Evolutionary conservation across 2,888 invertebrate genomes (phyloP).

Genomic region (Pteria penguin): DNA sequence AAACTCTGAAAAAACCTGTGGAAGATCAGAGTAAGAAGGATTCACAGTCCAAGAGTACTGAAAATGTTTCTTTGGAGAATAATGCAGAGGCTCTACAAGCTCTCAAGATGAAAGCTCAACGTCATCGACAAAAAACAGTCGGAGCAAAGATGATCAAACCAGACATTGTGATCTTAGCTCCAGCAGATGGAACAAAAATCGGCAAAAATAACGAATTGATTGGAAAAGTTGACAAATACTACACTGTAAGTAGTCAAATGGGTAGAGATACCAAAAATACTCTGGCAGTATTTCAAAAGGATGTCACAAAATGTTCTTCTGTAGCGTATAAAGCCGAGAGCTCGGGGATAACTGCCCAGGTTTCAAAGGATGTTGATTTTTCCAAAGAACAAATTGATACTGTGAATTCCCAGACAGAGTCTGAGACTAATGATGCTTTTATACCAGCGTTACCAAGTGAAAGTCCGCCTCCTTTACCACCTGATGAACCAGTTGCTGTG

Average conservation of each 20-base stretch:
- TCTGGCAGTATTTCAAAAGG: background rate
- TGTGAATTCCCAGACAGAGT: background rate
- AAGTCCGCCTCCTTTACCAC: background rate
- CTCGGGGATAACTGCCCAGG: background rate
- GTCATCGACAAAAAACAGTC: background rate
- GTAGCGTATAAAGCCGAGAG: background rate
- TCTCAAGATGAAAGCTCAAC: background rate
- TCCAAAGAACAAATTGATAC: background rate
- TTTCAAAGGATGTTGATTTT: background rate
- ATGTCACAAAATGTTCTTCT: background rate
- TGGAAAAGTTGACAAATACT: too few relatives aligned
- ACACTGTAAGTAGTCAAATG: too few relatives aligned
- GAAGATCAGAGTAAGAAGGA: background rate
- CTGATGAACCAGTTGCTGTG: background rate
- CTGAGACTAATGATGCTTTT: background rate
- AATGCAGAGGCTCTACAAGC: background rate
- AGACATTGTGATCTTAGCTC: background rate
- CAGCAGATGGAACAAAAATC: background rate
- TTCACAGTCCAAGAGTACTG: background rate
- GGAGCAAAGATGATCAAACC: background rate
- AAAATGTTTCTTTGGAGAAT: background rate
- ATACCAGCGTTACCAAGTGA: background rate
- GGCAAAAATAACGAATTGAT: background rate
- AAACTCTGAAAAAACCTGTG: background rate
- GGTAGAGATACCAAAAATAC: background rate